phyloP scores from a whole-genome alignment of 2,888 invertebrate genomes.

The Melolontha melolontha region DNA sequence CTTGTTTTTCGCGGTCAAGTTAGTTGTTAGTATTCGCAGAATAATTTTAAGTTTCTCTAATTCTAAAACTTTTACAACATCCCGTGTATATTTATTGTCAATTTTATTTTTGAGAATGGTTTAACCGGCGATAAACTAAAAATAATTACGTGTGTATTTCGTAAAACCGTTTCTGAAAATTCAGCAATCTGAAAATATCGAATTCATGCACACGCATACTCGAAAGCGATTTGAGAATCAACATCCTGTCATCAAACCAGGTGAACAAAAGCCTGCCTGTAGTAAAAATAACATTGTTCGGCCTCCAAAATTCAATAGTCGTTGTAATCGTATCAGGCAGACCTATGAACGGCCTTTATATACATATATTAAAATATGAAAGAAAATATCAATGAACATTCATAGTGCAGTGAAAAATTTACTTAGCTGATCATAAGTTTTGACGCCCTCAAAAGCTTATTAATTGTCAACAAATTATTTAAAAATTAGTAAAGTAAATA shows the following conservation, averaged over 20 bases:
- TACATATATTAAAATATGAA: background rate
- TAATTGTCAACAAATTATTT: too few relatives aligned
- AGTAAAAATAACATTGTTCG: constrained; percentile 20
- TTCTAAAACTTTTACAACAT: constrained; percentile 35
- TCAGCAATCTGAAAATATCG: constrained; percentile 1
- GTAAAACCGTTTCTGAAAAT: constrained; percentile 2
- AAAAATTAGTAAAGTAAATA: too few relatives aligned
- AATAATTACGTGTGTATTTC: constrained; percentile 1
- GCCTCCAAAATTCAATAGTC: constrained; percentile 11
- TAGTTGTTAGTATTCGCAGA: background rate
- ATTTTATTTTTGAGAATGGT: constrained; percentile 12
- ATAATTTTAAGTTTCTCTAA: constrained; percentile 24
- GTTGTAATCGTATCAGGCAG: background rate
- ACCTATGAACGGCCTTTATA: constrained; percentile 3
- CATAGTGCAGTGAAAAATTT: too few relatives aligned
- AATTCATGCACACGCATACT: background rate
- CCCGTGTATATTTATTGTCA: constrained; percentile 28
- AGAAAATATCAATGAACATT: too few relatives aligned
- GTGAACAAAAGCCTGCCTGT: constrained; percentile 24
- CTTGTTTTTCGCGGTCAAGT: too few relatives aligned
- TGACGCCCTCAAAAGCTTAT: too few relatives aligned
- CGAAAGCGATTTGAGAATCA: constrained; percentile 20
- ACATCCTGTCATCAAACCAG: constrained; percentile 29
- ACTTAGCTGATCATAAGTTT: too few relatives aligned
- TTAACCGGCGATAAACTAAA: constrained; percentile 4